Base-by-base conservation (phyloP, 1,140 invertebrate genomes). In the Trichoplusia ni region DNA sequence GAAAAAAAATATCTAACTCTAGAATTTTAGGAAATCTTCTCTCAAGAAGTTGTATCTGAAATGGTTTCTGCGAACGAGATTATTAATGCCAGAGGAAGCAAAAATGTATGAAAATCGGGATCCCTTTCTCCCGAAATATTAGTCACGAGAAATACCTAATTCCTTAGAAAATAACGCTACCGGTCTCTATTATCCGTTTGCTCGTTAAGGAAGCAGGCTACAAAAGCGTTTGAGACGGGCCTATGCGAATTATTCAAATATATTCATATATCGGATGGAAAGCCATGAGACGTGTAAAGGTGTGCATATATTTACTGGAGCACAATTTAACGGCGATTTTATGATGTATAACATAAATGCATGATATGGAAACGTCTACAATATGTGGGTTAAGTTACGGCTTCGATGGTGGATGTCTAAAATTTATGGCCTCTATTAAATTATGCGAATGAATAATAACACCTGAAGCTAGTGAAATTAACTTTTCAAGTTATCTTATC, bases 181-280 rank as follows among this genome's bases (percentile, higher is more conserved):
- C 38, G 37, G 58, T 38, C 29, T 61, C 38, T 54, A 67, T 62
- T 67, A 56, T 67, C 33, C 37, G 4, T 13, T 21, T 13, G 40
- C 51, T 67, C 56, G 56, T 67, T 60, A 67, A 47, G 42, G 40
- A 69, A 64, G 40, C 47, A 37, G 38, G 47, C 38, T 46, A 66
- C 46, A 66, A 75, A 67, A 63, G 62, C 62, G 47, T 67, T 69
- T 59, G 60, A 46, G 67, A 58, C 33, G 11, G 35, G 69, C 69
- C 69, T 72, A 73, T 46, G 38, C 19, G 67, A 70, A 69, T 73
- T 73, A 75, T 75, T 75, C 69, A 75, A 75, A 75, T 75, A 63
- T 75, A 75, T 75, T 75, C 73, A 75, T 75, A 70, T 65, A 64
- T 58, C 42, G 51, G 67, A 63, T 64, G 65, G 31, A 60, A 62